Percentiles rank a stretch among this genome's conserved stretches.
Conservation (phyloP, 2,797 vertebrate genomes). For the Apodemus agrarius region DNA sequence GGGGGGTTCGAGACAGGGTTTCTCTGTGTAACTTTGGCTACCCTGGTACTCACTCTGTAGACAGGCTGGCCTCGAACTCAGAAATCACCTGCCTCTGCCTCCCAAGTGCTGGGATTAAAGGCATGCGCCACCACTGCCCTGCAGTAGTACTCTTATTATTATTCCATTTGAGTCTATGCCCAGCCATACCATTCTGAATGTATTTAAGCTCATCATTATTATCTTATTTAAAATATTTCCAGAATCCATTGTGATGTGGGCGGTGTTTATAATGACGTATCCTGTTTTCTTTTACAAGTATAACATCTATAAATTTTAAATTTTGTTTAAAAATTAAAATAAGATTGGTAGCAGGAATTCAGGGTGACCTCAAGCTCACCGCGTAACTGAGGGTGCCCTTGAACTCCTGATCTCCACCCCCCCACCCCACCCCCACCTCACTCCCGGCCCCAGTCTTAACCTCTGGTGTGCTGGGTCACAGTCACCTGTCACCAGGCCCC, state of each 20-base stretch:
- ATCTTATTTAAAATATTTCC: conserved; percentile 16
- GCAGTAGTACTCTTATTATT: conserved; percentile 21
- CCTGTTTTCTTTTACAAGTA: not conserved
- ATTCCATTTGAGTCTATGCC: not conserved
- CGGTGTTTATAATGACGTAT: not conserved
- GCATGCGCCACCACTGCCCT: too few relatives aligned
- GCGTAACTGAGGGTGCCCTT: too few relatives aligned
- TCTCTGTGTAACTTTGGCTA: too few relatives aligned
- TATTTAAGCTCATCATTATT: not conserved
- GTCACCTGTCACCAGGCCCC: not conserved
- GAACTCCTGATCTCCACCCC: not conserved
- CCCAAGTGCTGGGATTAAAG: too few relatives aligned
- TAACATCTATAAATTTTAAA: not conserved
- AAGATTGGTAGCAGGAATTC: not conserved
- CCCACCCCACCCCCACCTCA: too few relatives aligned
- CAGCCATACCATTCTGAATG: not conserved
- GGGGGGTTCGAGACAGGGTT: too few relatives aligned
- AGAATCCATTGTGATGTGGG: not conserved
- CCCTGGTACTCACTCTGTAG: too few relatives aligned
- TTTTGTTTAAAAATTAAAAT: not conserved
- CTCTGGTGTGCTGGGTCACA: not conserved
- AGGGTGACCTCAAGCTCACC: not conserved
- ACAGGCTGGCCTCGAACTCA: too few relatives aligned
- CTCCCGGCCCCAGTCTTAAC: not conserved
- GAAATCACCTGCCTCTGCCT: too few relatives aligned